Conservation (phyloP, 2,113 vertebrate genomes). For the Petrocephalus microphthalmus region DNA sequence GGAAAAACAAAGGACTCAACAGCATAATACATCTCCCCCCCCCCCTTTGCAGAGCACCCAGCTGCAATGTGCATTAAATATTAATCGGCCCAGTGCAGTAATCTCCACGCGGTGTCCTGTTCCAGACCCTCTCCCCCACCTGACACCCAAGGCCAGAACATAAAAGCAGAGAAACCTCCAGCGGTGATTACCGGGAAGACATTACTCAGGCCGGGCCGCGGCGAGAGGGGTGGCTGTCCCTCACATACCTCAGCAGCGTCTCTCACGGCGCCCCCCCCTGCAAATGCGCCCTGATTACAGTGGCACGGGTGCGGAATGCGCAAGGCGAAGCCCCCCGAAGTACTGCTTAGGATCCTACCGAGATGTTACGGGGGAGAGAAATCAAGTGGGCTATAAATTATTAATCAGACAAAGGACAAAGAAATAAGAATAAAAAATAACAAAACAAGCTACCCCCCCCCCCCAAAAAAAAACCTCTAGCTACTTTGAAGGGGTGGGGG, state of each 20-base stretch:
- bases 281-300: constrained; percentile 50
- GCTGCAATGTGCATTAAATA: constrained; percentile 16
- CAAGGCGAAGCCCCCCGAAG: constrained; percentile 85
- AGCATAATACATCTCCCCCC: background rate
- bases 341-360: constrained; percentile 83
- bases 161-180: background rate
- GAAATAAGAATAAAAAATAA: constrained; percentile 37
- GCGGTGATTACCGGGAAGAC: constrained; percentile 53
- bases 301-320: constrained; percentile 67
- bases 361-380: constrained; percentile 41
- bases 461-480: constrained; percentile 71
- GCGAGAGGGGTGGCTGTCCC: constrained; percentile 58
- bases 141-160: constrained; percentile 25
- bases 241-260: constrained; percentile 60
- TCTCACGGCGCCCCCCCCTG: constrained; percentile 28
- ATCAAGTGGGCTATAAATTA: constrained; percentile 26
- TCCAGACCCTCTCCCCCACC: constrained; percentile 1
- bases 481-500: constrained; percentile 69
- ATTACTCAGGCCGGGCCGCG: constrained; percentile 8
- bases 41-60: background rate
- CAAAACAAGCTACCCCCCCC: constrained; percentile 69
- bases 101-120: constrained; percentile 4
- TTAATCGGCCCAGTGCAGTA: constrained; percentile 8
- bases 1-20: background rate
- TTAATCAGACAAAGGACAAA: constrained; percentile 8